Percentiles rank a stretch among this genome's conserved stretches.
These are phyloP conservation scores for Drosophila persimilis DNA, from an alignment of 1,140 invertebrate species.

Conservation along the genomic window DNA sequence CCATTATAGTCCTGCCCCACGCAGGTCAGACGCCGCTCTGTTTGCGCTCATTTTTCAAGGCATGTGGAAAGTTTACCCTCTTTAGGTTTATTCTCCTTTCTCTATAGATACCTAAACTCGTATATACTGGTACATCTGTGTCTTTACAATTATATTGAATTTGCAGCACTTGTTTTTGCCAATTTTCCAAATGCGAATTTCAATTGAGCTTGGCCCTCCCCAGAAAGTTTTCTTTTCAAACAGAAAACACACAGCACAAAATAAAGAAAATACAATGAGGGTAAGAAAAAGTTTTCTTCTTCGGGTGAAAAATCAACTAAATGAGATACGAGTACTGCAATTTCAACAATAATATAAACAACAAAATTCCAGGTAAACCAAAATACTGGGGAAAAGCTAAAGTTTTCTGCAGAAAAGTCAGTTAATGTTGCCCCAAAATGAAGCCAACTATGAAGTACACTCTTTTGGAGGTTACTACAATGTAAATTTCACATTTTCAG, in stretches of 20 bases:
- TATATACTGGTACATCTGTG: constrained; percentile 1
- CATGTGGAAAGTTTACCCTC: constrained; percentile 8
- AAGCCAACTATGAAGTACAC: too few species aligned
- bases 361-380: background rate
- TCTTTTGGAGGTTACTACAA: too few species aligned
- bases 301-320: constrained; percentile 3
- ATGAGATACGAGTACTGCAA: background rate
- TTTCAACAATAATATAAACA: constrained; percentile 3
- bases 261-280: constrained; percentile 10
- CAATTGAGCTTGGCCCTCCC: constrained; percentile 48
- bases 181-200: constrained; percentile 66
- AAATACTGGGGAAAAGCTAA: background rate
- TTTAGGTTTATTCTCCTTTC: constrained; percentile 5
- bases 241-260: constrained; percentile 19
- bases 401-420: too few species aligned
- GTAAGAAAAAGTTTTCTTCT: constrained; percentile 9
- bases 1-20: constrained; percentile 43
- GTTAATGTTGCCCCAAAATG: too few species aligned
- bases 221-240: constrained; percentile 39
- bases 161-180: constrained; percentile 49
- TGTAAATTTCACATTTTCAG: too few species aligned
- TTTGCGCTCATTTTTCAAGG: constrained; percentile 64
- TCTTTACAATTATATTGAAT: constrained; percentile 53
- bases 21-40: constrained; percentile 28
- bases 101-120: constrained; percentile 3